A percentile compares a stretch with the other conserved stretches of the same genome.
These are phyloP conservation scores for Brenthis ino DNA, from an alignment of 2,888 invertebrate species.

Conservation along the genomic window DNA sequence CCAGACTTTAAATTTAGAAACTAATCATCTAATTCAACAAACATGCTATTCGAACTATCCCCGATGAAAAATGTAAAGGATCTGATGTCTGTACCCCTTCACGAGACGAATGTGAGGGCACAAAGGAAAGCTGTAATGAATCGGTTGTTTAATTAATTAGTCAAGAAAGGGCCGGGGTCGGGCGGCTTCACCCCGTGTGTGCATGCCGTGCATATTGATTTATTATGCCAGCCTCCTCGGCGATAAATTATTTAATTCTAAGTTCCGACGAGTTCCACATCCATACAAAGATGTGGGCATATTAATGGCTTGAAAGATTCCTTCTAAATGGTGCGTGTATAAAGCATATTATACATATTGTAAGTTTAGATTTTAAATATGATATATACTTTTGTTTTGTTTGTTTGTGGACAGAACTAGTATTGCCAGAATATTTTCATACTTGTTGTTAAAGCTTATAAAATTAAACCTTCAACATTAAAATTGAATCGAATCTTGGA, in stretches of 20 bases:
- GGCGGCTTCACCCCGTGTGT: conserved; percentile 56
- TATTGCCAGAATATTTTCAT: too few species aligned
- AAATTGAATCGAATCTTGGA: too few species aligned
- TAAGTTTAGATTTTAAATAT: too few species aligned
- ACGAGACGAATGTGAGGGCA: conserved; percentile 79
- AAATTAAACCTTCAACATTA: too few species aligned
- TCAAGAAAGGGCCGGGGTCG: conserved; percentile 76
- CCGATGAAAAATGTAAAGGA: conserved; percentile 45
- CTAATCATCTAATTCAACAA: conserved; percentile 28
- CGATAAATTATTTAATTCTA: conserved; percentile 81
- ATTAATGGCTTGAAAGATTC: conserved; percentile 39
- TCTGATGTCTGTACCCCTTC: conserved; percentile 62
- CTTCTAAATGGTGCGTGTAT: conserved; percentile 28
- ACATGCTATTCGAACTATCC: conserved; percentile 33
- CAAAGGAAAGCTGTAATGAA: conserved; percentile 85
- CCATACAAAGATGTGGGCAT: conserved; percentile 46
- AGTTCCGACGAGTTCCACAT: conserved; percentile 67
- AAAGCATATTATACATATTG: background rate
- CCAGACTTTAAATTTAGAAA: conserved; percentile 21
- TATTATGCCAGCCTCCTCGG: conserved; percentile 71
- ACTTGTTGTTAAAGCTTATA: too few species aligned
- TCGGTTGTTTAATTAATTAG: conserved; percentile 90
- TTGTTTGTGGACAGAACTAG: too few species aligned
- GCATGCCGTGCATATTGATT: conserved; percentile 82
- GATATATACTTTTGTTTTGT: too few species aligned